phyloP scores from a whole-genome alignment of 2,888 invertebrate genomes.

The Gisinianus flammeolus region DNA sequence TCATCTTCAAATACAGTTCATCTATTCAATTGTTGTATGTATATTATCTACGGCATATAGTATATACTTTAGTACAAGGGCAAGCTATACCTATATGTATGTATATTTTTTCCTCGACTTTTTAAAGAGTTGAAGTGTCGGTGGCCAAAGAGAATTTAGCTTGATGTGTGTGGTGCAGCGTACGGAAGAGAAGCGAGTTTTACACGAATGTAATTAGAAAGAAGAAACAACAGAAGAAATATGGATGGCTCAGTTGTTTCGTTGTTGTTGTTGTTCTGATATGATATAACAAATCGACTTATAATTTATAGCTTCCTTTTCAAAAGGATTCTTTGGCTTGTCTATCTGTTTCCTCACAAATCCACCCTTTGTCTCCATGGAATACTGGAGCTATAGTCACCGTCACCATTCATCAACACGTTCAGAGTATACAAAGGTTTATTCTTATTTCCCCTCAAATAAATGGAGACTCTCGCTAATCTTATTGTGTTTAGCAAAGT shows the following conservation, averaged over 20 bases:
- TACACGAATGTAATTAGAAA: conserved; percentile 15
- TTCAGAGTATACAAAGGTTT: too few relatives aligned
- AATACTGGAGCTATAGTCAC: too few relatives aligned
- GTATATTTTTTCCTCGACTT: too few relatives aligned
- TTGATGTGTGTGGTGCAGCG: too few relatives aligned
- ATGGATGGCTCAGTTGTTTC: conserved; percentile 11
- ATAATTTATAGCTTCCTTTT: conserved; percentile 44
- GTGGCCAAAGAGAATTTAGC: too few relatives aligned
- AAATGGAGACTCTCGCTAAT: too few relatives aligned
- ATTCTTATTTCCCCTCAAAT: too few relatives aligned
- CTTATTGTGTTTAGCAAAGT: too few relatives aligned
- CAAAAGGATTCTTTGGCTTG: conserved; percentile 33
- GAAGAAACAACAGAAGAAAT: conserved; percentile 25
- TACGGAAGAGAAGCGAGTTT: not conserved
- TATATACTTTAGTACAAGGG: not conserved
- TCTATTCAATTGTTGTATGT: too few relatives aligned
- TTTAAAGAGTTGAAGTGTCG: not conserved
- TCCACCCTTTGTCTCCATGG: not conserved
- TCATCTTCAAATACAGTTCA: too few relatives aligned
- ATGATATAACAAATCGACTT: conserved; percentile 37
- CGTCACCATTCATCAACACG: too few relatives aligned
- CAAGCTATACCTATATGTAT: too few relatives aligned
- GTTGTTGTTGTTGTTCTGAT: conserved; percentile 19
- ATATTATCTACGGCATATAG: not conserved
- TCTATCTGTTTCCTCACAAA: conserved; percentile 29